Percentiles rank a stretch among this genome's conserved stretches.
Conservation (phyloP, 2,797 vertebrate genomes). For the Thalassophryne amazonica region DNA sequence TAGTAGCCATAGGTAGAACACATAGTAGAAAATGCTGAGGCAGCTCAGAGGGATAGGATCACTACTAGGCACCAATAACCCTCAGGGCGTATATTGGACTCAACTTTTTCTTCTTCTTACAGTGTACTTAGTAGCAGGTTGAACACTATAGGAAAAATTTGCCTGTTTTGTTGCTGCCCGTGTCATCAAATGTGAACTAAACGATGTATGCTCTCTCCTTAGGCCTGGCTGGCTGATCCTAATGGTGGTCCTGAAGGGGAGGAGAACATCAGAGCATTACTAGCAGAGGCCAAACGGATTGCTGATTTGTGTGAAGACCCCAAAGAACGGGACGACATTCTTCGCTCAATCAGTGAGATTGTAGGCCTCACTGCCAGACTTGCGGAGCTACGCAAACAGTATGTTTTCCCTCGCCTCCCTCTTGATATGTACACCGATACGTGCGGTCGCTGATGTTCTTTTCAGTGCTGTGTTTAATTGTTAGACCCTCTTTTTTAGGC, state of each 20-base stretch:
- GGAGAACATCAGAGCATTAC: conserved; percentile 89
- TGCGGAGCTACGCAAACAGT: conserved; percentile 90
- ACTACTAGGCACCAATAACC: no score
- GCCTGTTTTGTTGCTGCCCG: no score
- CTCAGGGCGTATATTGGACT: no score
- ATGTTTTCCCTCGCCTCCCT: conserved; percentile 36
- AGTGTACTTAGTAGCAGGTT: no score
- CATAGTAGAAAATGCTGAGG: no score
- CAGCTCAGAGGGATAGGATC: no score
- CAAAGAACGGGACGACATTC: conserved; percentile 95
- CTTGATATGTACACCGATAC: neutral
- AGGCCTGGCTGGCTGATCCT: conserved; percentile 97
- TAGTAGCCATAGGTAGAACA: no score
- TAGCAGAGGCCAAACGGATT: conserved; percentile 92
- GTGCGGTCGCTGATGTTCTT: neutral
- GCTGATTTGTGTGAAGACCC: conserved; percentile 95
- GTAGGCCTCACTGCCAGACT: conserved; percentile 89
- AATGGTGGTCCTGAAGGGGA: conserved; percentile 93
- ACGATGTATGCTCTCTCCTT: neutral
- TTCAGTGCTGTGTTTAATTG: conserved; percentile 23
- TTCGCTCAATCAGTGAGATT: conserved; percentile 95
- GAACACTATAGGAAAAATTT: no score
- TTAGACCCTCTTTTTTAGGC: conserved; percentile 47
- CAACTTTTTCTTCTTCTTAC: no score
- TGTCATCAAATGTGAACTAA: neutral